Conservation (phyloP, 2,113 vertebrate species). For the Zeus faber region DNA sequence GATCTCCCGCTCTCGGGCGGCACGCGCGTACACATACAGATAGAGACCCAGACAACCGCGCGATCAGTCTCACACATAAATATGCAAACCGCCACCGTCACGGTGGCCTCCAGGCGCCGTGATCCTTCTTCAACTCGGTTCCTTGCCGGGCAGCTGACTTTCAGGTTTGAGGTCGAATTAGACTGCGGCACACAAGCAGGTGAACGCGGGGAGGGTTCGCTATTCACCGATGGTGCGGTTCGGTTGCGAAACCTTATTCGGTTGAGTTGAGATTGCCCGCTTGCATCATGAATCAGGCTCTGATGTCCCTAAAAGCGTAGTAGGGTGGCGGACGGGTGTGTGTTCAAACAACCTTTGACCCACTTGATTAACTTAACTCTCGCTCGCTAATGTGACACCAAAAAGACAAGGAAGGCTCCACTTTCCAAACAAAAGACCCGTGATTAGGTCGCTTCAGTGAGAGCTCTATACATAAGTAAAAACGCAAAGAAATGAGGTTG, state of each 20-base stretch:
- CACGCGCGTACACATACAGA: too few species aligned
- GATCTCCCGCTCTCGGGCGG: neutral
- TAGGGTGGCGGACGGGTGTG: too few species aligned
- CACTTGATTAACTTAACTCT: constrained; percentile 38
- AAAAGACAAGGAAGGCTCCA: constrained; percentile 5
- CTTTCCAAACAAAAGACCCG: constrained; percentile 22
- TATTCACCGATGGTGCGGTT: constrained; percentile 20
- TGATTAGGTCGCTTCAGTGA: constrained; percentile 34
- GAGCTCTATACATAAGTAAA: neutral
- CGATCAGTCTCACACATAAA: too few species aligned
- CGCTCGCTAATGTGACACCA: neutral
- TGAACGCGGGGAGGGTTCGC: neutral
- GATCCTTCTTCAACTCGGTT: too few species aligned
- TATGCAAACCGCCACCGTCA: too few species aligned
- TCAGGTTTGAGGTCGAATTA: constrained; percentile 25
- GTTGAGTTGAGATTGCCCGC: too few species aligned
- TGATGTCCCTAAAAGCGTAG: too few species aligned
- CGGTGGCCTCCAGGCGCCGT: too few species aligned
- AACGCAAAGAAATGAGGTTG: neutral
- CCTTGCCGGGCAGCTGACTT: too few species aligned
- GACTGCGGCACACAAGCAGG: neutral
- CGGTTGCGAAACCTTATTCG: too few species aligned
- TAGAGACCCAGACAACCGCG: too few species aligned
- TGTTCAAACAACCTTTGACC: neutral
- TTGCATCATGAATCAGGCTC: too few species aligned